Evolutionary conservation across 2,797 vertebrate species (phyloP).

Genomic region (Cuculus canorus): DNA sequence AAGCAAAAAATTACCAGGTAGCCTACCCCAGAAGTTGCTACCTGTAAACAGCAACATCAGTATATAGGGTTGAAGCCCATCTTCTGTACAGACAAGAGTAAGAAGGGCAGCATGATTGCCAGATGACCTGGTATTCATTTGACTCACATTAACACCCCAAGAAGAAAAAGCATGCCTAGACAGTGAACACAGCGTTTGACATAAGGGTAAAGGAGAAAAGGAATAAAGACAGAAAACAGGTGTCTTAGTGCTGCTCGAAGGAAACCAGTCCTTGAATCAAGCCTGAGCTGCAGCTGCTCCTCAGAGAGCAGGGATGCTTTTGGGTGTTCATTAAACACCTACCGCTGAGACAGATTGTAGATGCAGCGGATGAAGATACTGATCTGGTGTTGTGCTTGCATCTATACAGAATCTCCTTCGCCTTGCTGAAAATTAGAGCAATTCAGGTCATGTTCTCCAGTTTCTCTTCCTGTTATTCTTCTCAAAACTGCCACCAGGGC

Average conservation of each 20-base stretch:
- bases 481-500: background rate
- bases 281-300: background rate
- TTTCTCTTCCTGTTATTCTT: background rate
- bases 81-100: background rate
- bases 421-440: constrained; percentile 8
- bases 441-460: background rate
- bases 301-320: background rate
- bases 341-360: background rate
- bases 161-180: background rate
- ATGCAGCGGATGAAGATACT: background rate
- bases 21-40: background rate
- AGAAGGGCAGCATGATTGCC: background rate
- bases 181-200: rapidly evolving
- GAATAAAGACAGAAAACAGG: background rate
- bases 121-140: background rate
- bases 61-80: background rate
- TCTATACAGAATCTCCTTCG: background rate
- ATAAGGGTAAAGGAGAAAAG: background rate
- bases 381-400: background rate
- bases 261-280: background rate
- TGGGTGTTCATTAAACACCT: background rate
- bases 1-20: background rate
- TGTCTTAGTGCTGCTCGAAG: background rate
- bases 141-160: background rate
- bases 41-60: background rate